Evolutionary conservation across 2,888 invertebrate species (phyloP), one percentile per base, ranked within the genome.

Genomic region (Gari tellinella): DNA sequence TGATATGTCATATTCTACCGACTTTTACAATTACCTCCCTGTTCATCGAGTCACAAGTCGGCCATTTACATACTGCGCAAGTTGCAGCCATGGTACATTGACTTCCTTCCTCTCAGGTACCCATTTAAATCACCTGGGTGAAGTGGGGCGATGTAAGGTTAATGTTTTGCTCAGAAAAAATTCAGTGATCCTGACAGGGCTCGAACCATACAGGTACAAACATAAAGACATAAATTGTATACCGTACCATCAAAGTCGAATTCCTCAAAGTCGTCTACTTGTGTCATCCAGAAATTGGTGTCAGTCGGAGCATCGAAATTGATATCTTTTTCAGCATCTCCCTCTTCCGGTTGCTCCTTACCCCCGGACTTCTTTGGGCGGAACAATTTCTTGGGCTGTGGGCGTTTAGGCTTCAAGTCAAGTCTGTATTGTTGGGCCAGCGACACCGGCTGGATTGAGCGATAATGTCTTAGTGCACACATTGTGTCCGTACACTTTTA

Each of bases 191-290:
- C n/a, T n/a, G n/a, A n/a, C n/a, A n/a, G n/a, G n/a, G n/a, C n/a
- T n/a, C n/a, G n/a, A n/a, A n/a, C n/a, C n/a, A n/a, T n/a, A n/a
- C n/a, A n/a, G n/a, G n/a, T n/a, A 46, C 10, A 46, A 14, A 46
- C 17, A 46, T 17, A 46, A 19, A 17, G 12, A 46, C n/a, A 14
- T 15, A 14, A 14, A 46, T 46, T 46, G 8, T 10, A 17, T 8
- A 66, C 0, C n/a, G n/a, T 62, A 81, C 81, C 81, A 55, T 81
- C 81, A 61, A 67, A 79, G 48, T 81, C 78, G 23, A 63, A 76
- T 0, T 79, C 81, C 31, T 81, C 81, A 8, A 55, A 37, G 41
- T 77, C 72, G 26, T 62, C 62, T 5, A 23, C 25, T 12, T 31
- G 31, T 10, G 31, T 7, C 4, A 7, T 7, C 31, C 31, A 31